phyloP scores from a whole-genome alignment of 2,888 invertebrate genomes.

The Ischnus inquisitorius region DNA sequence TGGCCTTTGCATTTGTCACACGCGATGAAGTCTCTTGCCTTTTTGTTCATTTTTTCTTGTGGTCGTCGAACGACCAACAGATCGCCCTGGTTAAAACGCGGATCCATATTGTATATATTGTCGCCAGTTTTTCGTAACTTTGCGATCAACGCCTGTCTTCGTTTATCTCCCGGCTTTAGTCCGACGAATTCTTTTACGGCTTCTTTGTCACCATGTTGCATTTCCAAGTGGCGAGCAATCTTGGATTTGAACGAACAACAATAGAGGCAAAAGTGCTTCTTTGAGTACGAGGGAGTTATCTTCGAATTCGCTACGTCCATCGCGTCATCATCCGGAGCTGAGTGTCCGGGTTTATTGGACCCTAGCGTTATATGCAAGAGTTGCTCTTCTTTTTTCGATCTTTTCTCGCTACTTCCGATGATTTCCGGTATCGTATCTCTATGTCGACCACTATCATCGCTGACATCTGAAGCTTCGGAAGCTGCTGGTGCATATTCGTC shows the following conservation, averaged over 20 bases:
- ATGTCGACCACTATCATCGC: neutral
- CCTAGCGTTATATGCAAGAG: constrained; percentile 8
- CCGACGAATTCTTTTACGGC: constrained; percentile 60
- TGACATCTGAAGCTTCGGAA: neutral
- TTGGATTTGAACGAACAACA: constrained; percentile 61
- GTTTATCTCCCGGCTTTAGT: constrained; percentile 34
- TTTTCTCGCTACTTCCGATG: neutral
- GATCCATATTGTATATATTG: constrained; percentile 52
- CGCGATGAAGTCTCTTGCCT: constrained; percentile 49
- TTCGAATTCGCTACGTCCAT: constrained; percentile 13
- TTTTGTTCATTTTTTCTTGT: constrained; percentile 35
- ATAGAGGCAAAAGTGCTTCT: constrained; percentile 64
- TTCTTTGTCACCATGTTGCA: constrained; percentile 44
- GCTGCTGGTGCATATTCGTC: constrained; percentile 4
- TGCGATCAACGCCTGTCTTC: constrained; percentile 51
- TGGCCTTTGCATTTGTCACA: constrained; percentile 63
- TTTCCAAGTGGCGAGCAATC: constrained; percentile 62
- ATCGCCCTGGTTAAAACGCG: constrained; percentile 43
- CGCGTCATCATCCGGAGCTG: constrained; percentile 35
- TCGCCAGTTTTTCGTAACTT: constrained; percentile 55
- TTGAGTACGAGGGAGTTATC: constrained; percentile 20
- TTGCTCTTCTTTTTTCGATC: neutral
- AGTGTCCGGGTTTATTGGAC: neutral
- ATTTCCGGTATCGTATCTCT: neutral
- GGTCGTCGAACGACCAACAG: constrained; percentile 62